Base-by-base conservation (phyloP, 1,140 invertebrate genomes). In the Nephila pilipes region DNA sequence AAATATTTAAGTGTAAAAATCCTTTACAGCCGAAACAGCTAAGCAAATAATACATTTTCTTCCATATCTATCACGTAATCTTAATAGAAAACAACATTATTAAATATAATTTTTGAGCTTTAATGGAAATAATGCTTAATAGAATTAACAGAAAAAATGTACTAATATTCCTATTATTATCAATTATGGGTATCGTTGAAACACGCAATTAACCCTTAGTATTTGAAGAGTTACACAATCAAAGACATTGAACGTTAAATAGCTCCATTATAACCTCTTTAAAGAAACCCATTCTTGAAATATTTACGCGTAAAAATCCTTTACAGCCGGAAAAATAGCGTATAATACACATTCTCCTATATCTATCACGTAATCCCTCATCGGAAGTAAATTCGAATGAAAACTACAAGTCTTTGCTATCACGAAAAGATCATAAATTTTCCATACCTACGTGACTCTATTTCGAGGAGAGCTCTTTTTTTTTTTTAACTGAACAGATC, bases 361-460 rank as follows among this genome's bases (percentile, higher is more conserved):
- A 58, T 32, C 87, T 46, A 20, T 57, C 88, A 58, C 65, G 25
- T 90, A 90, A 90, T 90, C 65, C 32, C n/a, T 90, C 46, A 32
- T 4, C 5, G 25, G 22, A 80, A 57, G 46, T 54, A 90, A 90
- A 90, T 18, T 18, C 2, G 88, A 90, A 90, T 80, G 88, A 58
- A 90, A 89, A 80, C 46, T 80, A 90, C 88, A 90, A 36, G 88
- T 80, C 88, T 90, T 32, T 36, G 69, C 46, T 38, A 90, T 90
- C 88, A 90, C 88, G 88, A 58, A 80, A 79, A 18, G 46, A 36
- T 20, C 88, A 90, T 90, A 90, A 90, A 90, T 90, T 90, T 60
- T 90, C 46, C n/a, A 25, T 18, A n/a, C 25, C 29, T 90, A 79
- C 88, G 88, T 90, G 88, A 90, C 55, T 88, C 58, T 90, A 58